These are phyloP conservation scores for Eutolmus rufibarbis DNA, from an alignment of 2,888 invertebrate genomes.

Conservation along the genomic window DNA sequence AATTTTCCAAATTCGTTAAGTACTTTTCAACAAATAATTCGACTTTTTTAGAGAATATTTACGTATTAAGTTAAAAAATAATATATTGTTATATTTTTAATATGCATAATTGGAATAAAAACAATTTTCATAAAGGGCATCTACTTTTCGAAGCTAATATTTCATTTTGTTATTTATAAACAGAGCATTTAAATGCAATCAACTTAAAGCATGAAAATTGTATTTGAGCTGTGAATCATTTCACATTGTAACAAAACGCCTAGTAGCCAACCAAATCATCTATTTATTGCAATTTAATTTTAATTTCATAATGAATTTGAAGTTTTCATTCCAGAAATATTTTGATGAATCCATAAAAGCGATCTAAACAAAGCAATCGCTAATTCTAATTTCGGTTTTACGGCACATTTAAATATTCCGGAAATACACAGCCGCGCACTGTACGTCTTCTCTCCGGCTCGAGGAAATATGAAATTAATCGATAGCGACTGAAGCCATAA, in stretches of 20 bases:
- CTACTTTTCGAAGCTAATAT: too few species aligned
- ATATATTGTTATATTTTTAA: too few species aligned
- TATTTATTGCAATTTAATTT: background rate
- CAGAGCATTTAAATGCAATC: background rate
- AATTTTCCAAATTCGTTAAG: too few species aligned
- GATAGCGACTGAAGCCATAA: conserved; percentile 9
- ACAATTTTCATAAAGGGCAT: too few species aligned
- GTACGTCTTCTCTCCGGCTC: background rate
- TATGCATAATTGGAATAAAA: too few species aligned
- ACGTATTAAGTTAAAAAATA: too few species aligned
- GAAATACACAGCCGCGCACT: background rate
- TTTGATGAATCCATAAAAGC: background rate
- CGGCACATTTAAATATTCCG: background rate
- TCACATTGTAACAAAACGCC: background rate
- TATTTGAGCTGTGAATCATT: background rate
- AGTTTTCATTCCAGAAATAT: background rate
- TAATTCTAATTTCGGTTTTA: background rate
- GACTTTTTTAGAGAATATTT: too few species aligned
- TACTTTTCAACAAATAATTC: too few species aligned
- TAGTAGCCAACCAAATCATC: background rate
- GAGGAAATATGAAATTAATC: conserved; percentile 7
- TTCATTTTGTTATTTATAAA: background rate
- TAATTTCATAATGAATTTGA: background rate
- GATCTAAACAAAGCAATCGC: background rate
- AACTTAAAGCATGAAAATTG: background rate